phyloP scores from a whole-genome alignment of 2,113 vertebrate species.

The Pseudopipra pipra region DNA sequence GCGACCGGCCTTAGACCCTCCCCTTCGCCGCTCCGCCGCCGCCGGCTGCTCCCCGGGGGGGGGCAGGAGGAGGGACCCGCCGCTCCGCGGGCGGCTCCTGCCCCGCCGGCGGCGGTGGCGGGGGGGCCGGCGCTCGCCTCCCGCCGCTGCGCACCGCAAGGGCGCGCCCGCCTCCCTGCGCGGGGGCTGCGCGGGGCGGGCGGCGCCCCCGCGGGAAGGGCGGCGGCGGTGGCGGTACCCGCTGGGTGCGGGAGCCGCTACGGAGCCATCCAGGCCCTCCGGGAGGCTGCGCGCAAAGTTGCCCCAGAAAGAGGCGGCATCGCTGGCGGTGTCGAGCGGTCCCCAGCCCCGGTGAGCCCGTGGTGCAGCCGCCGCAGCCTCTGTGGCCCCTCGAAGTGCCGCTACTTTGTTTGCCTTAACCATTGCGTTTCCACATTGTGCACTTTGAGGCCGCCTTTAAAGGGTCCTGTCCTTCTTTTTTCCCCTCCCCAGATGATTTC shows the following conservation, averaged over 20 bases:
- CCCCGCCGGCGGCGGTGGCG: too few relatives aligned
- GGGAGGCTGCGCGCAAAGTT: not conserved
- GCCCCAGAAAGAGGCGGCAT: not conserved
- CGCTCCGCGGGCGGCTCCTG: too few relatives aligned
- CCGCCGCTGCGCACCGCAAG: not conserved
- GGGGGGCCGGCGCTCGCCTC: not conserved
- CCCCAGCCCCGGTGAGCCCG: accelerated
- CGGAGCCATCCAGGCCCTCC: not conserved
- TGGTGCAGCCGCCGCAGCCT: not conserved
- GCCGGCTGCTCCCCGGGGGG: too few relatives aligned
- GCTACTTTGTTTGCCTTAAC: not conserved
- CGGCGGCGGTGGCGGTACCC: not conserved
- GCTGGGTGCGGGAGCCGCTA: not conserved
- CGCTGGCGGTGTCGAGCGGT: not conserved
- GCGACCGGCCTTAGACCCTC: too few relatives aligned
- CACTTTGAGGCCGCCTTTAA: not conserved
- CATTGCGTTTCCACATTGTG: accelerated
- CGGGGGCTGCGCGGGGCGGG: not conserved
- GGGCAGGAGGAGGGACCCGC: too few relatives aligned
- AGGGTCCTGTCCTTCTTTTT: accelerated
- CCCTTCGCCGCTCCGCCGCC: too few relatives aligned
- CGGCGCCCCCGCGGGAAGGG: not conserved
- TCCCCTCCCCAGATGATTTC: not conserved
- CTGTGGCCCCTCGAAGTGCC: not conserved
- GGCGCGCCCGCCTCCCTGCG: not conserved